Percentiles rank a stretch among this genome's conserved stretches.
Evolutionary conservation across 2,888 invertebrate species (phyloP).

Genomic region (Cheilosia soror): DNA sequence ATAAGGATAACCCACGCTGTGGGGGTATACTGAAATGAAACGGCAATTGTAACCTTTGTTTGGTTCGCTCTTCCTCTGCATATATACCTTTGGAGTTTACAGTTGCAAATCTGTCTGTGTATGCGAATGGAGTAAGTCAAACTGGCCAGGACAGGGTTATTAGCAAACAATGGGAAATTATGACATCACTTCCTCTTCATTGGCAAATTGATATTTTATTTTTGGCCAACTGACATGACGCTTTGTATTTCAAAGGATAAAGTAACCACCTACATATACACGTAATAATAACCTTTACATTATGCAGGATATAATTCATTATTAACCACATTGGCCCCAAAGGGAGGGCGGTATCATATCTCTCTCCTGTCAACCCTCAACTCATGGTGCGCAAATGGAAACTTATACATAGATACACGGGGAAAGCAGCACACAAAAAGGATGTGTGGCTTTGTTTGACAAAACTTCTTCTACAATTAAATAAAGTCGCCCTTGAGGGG

Average conservation of each 20-base stretch:
- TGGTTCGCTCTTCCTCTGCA: not conserved
- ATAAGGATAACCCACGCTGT: slow-evolving; percentile 49
- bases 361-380: slow-evolving; percentile 20
- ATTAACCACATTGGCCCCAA: slow-evolving; percentile 43
- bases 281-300: slow-evolving; percentile 40
- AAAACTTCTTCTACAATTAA: slow-evolving; percentile 67
- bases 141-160: slow-evolving; percentile 24
- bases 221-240: slow-evolving; percentile 18
- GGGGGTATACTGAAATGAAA: slow-evolving; percentile 4
- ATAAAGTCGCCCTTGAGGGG: slow-evolving; percentile 61
- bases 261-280: not conserved
- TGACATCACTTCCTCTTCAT: slow-evolving; percentile 29
- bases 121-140: not conserved
- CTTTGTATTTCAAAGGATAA: slow-evolving; percentile 22
- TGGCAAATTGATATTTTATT: slow-evolving; percentile 64
- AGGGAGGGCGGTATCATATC: not conserved
- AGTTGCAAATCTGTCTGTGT: slow-evolving; percentile 14
- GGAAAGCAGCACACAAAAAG: slow-evolving; percentile 38
- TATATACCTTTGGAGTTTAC: not conserved
- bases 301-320: slow-evolving; percentile 57
- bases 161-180: slow-evolving; percentile 57
- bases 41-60: slow-evolving; percentile 33
- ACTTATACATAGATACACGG: not conserved
- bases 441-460: slow-evolving; percentile 23
- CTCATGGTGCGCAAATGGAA: slow-evolving; percentile 4